A percentile compares a stretch with the other conserved stretches of the same genome.
These are phyloP conservation scores for Marmota monax DNA, from an alignment of 2,113 vertebrate genomes.

Conservation along the genomic window DNA sequence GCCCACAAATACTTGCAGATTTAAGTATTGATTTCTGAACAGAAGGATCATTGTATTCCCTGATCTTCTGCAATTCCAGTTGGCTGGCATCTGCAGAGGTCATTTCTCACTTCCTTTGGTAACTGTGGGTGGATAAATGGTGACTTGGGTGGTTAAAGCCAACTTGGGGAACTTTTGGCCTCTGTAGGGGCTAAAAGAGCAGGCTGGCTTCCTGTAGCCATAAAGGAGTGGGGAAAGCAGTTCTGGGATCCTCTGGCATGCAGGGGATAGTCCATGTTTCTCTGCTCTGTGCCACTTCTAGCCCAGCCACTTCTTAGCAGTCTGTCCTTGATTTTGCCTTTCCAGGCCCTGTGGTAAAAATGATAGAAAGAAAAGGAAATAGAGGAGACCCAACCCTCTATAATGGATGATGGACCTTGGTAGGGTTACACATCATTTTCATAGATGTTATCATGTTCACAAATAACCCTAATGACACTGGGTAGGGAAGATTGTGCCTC, in stretches of 20 bases:
- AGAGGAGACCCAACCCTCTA: not conserved
- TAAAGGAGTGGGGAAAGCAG: not conserved
- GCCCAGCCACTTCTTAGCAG: not conserved
- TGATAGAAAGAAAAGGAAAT: not conserved
- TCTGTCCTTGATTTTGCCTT: not conserved
- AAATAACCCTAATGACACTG: not conserved
- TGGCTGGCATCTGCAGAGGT: not conserved
- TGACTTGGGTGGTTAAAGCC: not conserved
- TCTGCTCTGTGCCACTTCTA: not conserved
- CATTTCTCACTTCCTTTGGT: not conserved
- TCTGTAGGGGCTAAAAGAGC: not conserved
- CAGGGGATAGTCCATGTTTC: too few species aligned
- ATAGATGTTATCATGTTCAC: not conserved
- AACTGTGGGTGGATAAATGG: not conserved
- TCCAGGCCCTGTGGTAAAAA: not conserved
- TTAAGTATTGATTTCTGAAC: slow-evolving; percentile 57
- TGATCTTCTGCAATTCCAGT: not conserved
- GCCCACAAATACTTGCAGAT: not conserved
- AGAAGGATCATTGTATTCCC: not conserved
- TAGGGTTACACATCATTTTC: not conserved
- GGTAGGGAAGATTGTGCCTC: too few species aligned
- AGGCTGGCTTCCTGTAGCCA: not conserved
- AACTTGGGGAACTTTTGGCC: not conserved
- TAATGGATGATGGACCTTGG: not conserved
- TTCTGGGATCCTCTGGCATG: not conserved